These are phyloP conservation scores for Silurus meridionalis DNA, from an alignment of 2,113 vertebrate genomes.

Conservation along the genomic window DNA sequence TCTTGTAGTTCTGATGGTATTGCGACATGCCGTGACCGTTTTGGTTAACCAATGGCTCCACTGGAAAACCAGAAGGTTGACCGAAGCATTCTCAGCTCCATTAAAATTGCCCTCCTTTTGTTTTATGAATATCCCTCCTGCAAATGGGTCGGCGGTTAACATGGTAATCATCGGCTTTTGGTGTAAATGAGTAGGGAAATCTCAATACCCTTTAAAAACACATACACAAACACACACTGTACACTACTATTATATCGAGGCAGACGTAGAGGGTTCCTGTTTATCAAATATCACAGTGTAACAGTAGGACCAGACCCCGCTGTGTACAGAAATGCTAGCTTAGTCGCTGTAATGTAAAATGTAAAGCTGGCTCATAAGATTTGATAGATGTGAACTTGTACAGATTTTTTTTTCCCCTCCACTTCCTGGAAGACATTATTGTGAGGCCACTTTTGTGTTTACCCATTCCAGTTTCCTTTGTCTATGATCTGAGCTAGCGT, in stretches of 20 bases:
- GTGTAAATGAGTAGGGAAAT: neutral
- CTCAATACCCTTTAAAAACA: constrained; percentile 5
- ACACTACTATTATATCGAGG: constrained; percentile 21
- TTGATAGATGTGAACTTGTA: constrained; percentile 7
- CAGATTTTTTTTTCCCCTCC: neutral
- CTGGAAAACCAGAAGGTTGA: constrained; percentile 54
- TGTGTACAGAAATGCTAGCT: neutral
- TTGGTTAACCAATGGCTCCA: constrained; percentile 63
- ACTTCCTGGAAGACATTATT: constrained; percentile 52
- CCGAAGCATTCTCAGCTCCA: constrained; percentile 49
- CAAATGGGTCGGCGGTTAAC: neutral
- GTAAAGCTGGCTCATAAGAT: neutral
- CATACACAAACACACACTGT: neutral
- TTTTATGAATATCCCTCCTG: constrained; percentile 19
- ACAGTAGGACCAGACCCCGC: neutral
- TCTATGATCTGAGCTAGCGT: constrained; percentile 64
- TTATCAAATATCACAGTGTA: neutral
- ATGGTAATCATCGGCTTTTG: constrained; percentile 29
- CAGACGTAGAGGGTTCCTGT: neutral
- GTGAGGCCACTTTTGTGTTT: constrained; percentile 55
- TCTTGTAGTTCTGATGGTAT: constrained; percentile 5
- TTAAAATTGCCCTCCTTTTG: constrained; percentile 45
- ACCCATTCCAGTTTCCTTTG: constrained; percentile 59
- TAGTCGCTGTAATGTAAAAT: neutral
- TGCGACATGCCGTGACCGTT: constrained; percentile 1